A percentile compares a stretch with the other conserved stretches of the same genome.
Evolutionary conservation across 2,888 invertebrate genomes (phyloP).

Genomic region (Anagyrus pseudococci): DNA sequence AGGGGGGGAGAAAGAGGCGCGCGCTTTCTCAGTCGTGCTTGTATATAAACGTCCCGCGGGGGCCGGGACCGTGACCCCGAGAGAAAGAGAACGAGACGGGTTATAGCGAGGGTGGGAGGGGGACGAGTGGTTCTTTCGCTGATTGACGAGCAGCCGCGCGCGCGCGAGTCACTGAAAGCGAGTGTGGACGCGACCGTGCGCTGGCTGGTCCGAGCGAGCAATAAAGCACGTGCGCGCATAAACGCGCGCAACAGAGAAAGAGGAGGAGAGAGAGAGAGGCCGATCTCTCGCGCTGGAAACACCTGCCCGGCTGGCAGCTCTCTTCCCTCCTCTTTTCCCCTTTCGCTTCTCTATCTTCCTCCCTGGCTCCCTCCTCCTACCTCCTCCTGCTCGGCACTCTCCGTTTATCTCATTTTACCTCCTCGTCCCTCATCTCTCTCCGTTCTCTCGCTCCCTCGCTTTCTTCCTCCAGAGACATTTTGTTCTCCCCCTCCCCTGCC

Average conservation of each 20-base stretch:
- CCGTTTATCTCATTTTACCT: conserved; percentile 10
- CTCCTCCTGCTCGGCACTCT: conserved; percentile 21
- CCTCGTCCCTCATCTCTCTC: conserved; percentile 26
- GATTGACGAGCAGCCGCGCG: conserved; percentile 55
- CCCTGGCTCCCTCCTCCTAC: conserved; percentile 14
- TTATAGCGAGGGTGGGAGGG: conserved; percentile 23
- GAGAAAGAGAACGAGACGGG: conserved; percentile 7
- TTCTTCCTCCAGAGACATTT: conserved; percentile 9
- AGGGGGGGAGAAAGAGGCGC: background rate
- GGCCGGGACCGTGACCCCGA: conserved; percentile 31
- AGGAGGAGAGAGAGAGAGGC: too few relatives aligned
- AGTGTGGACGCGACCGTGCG: background rate
- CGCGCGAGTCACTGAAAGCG: conserved; percentile 50
- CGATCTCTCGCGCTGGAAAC: conserved; percentile 45
- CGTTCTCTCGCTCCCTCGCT: conserved; percentile 15
- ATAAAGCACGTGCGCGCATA: conserved; percentile 59
- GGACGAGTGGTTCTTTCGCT: conserved; percentile 48
- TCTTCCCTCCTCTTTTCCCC: conserved; percentile 31
- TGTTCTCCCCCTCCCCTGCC: too few relatives aligned
- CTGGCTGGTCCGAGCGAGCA: conserved; percentile 41
- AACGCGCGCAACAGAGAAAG: conserved; percentile 55
- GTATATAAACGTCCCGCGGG: background rate
- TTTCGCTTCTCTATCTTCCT: conserved; percentile 20
- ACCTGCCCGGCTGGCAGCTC: conserved; percentile 53
- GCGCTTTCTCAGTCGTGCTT: too few relatives aligned